Conservation (phyloP, 2,888 invertebrate genomes). For the Scaptomyza parva region DNA sequence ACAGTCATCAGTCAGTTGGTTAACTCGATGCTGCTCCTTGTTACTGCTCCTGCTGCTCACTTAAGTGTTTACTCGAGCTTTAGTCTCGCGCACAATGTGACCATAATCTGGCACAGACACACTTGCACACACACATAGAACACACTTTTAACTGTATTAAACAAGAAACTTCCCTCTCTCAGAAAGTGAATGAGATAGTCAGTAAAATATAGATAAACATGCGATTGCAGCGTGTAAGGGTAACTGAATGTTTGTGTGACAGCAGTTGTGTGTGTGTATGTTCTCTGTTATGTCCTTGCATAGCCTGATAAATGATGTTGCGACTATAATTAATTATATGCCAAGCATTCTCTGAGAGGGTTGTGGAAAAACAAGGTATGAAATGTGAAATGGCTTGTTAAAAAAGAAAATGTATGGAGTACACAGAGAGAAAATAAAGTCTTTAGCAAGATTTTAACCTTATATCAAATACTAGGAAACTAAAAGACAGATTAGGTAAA, state of each 20-base stretch:
- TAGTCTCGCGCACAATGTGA: conserved; percentile 68
- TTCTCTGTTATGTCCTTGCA: conserved; percentile 70
- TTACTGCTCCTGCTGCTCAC: conserved; percentile 36
- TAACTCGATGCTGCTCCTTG: conserved; percentile 52
- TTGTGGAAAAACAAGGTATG: conserved; percentile 7
- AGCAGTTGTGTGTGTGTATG: conserved; percentile 44
- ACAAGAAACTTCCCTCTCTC: not conserved
- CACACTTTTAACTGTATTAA: conserved; percentile 51
- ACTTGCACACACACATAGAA: conserved; percentile 54
- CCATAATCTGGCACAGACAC: conserved; percentile 76
- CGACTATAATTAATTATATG: conserved; percentile 79
- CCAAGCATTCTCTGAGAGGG: conserved; percentile 23
- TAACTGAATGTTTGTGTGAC: not conserved
- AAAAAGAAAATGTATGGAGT: not conserved
- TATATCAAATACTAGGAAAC: too few relatives aligned
- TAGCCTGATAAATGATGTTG: conserved; percentile 80
- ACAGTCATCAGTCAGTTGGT: conserved; percentile 77
- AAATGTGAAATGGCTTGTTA: not conserved
- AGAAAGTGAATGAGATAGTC: conserved; percentile 6
- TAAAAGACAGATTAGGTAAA: too few relatives aligned
- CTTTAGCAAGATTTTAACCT: not conserved
- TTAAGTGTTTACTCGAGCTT: conserved; percentile 76
- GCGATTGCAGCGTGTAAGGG: conserved; percentile 5
- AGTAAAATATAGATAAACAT: conserved; percentile 58
- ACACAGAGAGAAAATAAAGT: not conserved